Conservation (phyloP, 2,797 vertebrate species). For the Bovichtus variegatus region DNA sequence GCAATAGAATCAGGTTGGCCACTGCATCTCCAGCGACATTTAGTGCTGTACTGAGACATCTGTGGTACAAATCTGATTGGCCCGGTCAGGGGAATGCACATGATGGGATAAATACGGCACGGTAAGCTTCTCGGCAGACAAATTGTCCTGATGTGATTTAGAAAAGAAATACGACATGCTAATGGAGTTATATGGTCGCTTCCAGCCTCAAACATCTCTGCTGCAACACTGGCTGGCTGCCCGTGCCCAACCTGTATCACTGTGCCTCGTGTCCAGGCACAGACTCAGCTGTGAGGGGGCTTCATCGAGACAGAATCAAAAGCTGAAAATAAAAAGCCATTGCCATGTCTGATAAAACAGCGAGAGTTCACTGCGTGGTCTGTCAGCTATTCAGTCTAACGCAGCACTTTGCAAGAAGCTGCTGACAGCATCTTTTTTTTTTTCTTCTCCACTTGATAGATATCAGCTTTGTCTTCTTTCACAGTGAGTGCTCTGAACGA, state of each 20-base stretch:
- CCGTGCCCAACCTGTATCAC: constrained; percentile 49
- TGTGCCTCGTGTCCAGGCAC: constrained; percentile 43
- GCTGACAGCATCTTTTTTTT: constrained; percentile 62
- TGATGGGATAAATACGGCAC: constrained; percentile 72
- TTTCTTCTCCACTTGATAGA: constrained; percentile 58
- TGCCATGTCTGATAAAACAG: constrained; percentile 35
- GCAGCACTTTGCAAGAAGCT: constrained; percentile 53
- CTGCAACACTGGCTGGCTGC: constrained; percentile 60
- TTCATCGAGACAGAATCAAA: constrained; percentile 31
- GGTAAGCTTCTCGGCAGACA: constrained; percentile 78
- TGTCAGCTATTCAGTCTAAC: constrained; percentile 45
- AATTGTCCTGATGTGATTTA: constrained; percentile 87
- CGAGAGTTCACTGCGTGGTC: constrained; percentile 33
- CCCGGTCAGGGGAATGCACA: constrained; percentile 73
- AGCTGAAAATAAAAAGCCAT: constrained; percentile 19
- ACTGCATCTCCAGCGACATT: constrained; percentile 48
- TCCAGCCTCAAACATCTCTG: constrained; percentile 67
- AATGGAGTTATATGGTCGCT: constrained; percentile 75
- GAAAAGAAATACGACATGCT: constrained; percentile 71
- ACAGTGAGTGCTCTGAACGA: constrained; percentile 32
- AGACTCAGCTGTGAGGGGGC: constrained; percentile 30
- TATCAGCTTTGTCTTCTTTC: constrained; percentile 11
- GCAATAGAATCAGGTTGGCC: constrained; percentile 26
- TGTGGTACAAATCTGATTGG: constrained; percentile 68
- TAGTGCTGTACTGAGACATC: constrained; percentile 54